These are phyloP conservation scores for Sarcophaga rosellei DNA, from an alignment of 2,888 invertebrate genomes.

Conservation along the genomic window DNA sequence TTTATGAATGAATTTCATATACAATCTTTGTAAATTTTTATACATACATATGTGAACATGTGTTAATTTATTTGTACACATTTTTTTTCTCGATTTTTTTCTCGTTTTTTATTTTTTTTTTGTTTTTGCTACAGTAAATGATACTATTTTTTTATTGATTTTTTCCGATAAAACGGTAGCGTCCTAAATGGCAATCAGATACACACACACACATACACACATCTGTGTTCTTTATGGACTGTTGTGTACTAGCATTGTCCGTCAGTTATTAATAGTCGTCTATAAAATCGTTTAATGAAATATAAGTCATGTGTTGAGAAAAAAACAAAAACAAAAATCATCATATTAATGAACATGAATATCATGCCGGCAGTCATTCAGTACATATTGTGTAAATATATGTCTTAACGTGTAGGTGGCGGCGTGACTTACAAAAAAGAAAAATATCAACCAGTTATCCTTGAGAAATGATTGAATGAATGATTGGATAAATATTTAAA, in stretches of 20 bases:
- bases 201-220: not conserved
- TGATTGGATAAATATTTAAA: not conserved
- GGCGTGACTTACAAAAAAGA: not conserved
- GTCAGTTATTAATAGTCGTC: not conserved
- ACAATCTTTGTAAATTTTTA: not conserved
- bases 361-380: not conserved
- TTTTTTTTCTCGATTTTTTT: not conserved
- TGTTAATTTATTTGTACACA: not conserved
- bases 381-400: not conserved
- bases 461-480: constrained; percentile 19
- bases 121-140: not conserved
- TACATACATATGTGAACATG: not conserved
- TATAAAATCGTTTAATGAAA: constrained; percentile 48
- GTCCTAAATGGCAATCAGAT: not conserved
- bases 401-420: constrained; percentile 29
- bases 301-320: constrained; percentile 63
- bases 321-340: not conserved
- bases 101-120: not conserved
- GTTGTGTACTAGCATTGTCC: not conserved
- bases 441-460: constrained; percentile 36
- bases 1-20: not conserved
- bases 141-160: not conserved
- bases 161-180: not conserved
- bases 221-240: not conserved
- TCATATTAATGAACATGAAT: constrained; percentile 37